Evolutionary conservation across 2,797 vertebrate species (phyloP).

Genomic region (Pterois miles): DNA sequence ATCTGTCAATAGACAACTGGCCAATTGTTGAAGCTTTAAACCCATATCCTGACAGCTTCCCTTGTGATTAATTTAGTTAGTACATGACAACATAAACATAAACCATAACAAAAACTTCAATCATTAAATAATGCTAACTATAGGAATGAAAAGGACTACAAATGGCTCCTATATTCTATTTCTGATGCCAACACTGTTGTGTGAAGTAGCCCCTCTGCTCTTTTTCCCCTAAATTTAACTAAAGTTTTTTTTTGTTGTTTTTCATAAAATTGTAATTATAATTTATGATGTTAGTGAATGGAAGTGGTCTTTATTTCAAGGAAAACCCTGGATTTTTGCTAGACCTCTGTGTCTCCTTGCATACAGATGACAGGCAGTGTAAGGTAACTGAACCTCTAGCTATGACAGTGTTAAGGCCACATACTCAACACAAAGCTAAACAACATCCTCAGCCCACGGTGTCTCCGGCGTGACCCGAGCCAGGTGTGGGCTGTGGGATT

Average conservation of each 20-base stretch:
- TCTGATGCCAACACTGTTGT: background rate
- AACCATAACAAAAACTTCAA: too few relatives aligned
- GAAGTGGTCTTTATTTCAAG: background rate
- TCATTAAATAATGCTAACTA: conserved; percentile 1
- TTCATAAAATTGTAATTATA: background rate
- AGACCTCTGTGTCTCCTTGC: background rate
- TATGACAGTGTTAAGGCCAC: background rate
- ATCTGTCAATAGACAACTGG: fast-evolving
- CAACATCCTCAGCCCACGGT: background rate
- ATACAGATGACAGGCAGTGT: background rate
- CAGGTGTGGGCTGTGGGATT: conserved; percentile 17
- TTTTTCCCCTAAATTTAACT: background rate
- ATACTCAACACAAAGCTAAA: background rate
- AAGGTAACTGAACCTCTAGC: background rate
- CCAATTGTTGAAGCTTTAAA: too few relatives aligned
- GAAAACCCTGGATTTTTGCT: background rate
- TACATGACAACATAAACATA: too few relatives aligned
- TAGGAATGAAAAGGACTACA: too few relatives aligned
- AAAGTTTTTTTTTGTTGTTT: too few relatives aligned
- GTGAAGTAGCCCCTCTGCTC: background rate
- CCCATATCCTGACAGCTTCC: too few relatives aligned
- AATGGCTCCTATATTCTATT: too few relatives aligned
- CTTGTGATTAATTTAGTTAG: too few relatives aligned
- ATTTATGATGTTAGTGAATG: background rate
- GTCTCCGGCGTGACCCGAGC: background rate